Evolutionary conservation across 53 echinoderm and acorn worm species (phyloP).

Genomic region (Temnopleurus reevesii): DNA sequence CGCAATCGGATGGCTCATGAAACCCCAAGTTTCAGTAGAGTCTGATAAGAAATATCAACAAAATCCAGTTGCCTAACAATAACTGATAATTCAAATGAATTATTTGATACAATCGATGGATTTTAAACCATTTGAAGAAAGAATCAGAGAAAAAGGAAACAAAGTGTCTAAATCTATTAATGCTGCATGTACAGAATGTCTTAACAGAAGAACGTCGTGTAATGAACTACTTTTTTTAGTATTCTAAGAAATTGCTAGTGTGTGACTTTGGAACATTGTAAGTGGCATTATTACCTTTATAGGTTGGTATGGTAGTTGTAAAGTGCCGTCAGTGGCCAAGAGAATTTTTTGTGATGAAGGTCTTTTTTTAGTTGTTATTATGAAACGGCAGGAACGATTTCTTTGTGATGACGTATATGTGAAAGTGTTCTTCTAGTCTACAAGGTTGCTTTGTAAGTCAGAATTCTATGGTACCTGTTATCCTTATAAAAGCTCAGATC

Average conservation of each 20-base stretch:
- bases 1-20: no score
- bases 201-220: neutral
- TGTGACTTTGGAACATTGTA: constrained; percentile 13
- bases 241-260: constrained; percentile 12
- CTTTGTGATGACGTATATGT: neutral
- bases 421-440: neutral
- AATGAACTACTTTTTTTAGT: neutral
- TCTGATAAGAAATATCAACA: no score
- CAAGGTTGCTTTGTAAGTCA: no score
- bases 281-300: constrained; percentile 9
- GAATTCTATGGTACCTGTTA: no score
- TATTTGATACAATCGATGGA: no score
- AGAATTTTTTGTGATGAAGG: neutral
- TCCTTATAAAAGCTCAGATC: no score
- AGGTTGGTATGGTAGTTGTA: neutral
- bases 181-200: constrained; percentile 35
- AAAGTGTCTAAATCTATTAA: constrained; percentile 16
- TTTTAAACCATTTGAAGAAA: neutral
- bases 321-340: neutral
- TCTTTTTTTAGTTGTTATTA: neutral
- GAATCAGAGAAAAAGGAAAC: neutral
- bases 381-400: neutral
- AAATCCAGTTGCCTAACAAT: no score
- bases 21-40: no score
- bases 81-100: no score